These are phyloP conservation scores for Smittia sp. DNA, from an alignment of 2,888 invertebrate species.

Conservation along the genomic window DNA sequence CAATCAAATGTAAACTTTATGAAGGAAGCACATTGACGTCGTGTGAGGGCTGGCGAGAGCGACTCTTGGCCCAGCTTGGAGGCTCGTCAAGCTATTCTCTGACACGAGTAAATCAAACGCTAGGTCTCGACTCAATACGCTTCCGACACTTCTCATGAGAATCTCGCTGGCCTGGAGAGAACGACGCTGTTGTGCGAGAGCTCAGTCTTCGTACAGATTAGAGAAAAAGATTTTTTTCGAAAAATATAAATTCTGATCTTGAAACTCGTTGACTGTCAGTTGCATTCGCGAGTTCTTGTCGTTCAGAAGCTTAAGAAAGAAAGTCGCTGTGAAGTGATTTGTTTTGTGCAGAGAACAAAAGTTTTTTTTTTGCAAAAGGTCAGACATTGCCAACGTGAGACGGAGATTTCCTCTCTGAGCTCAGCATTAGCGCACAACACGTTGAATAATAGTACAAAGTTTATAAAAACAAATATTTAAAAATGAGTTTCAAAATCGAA, in stretches of 20 bases:
- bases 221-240: not conserved
- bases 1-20: too few species aligned
- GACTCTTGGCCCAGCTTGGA: too few species aligned
- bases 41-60: too few species aligned
- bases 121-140: too few species aligned
- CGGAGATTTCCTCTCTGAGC: slow-evolving; percentile 1
- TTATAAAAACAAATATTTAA: slow-evolving; percentile 25
- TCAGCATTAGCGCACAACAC: not conserved
- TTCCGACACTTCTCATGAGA: too few species aligned
- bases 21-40: too few species aligned
- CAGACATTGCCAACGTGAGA: not conserved
- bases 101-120: too few species aligned
- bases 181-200: not conserved
- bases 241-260: slow-evolving; percentile 40
- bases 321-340: slow-evolving; percentile 1
- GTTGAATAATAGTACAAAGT: slow-evolving; percentile 34
- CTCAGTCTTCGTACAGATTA: not conserved
- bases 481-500: slow-evolving; percentile 39
- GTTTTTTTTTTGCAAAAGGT: not conserved
- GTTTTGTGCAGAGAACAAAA: not conserved
- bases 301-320: not conserved
- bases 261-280: slow-evolving; percentile 25
- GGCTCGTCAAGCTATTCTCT: too few species aligned
- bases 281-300: slow-evolving; percentile 26
- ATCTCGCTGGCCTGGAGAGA: not conserved